Evolutionary conservation across 2,113 vertebrate genomes (phyloP).

Genomic region (Xiphophorus maculatus): DNA sequence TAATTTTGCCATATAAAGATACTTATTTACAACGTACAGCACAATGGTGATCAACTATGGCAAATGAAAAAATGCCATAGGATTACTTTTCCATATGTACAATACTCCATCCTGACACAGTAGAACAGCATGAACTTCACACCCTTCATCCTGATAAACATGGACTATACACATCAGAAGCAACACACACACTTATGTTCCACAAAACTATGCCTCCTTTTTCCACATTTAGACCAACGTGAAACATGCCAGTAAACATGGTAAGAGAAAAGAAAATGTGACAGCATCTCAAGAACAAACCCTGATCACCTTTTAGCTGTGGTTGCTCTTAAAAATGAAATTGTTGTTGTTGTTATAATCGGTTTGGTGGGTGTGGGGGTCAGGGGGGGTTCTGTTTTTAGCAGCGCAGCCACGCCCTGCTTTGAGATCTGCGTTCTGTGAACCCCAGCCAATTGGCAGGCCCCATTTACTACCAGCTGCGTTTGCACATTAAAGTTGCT

Average conservation of each 20-base stretch:
- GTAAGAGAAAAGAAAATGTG: not conserved
- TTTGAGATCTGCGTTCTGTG: constrained; percentile 63
- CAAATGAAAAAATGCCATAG: not conserved
- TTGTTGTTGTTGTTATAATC: not conserved
- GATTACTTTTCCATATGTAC: not conserved
- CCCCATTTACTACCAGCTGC: constrained; percentile 70
- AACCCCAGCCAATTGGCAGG: constrained; percentile 71
- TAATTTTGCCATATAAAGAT: too few species aligned
- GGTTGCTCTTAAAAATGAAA: constrained; percentile 8
- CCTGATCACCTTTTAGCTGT: not conserved
- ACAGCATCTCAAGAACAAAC: not conserved
- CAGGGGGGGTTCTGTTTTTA: constrained; percentile 21
- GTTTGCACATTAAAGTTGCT: constrained; percentile 55
- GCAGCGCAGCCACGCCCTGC: constrained; percentile 46
- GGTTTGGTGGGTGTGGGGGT: not conserved
- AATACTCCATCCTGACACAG: not conserved
- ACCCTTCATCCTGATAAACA: not conserved
- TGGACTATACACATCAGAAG: not conserved
- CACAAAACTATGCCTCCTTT: not conserved
- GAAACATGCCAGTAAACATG: too few species aligned
- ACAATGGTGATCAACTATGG: too few species aligned
- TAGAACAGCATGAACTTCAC: not conserved
- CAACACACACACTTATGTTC: not conserved
- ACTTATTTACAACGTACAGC: too few species aligned
- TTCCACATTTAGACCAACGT: too few species aligned